phyloP scores from a whole-genome alignment of 1,140 invertebrate genomes.

The Leptoteleia sp. region DNA sequence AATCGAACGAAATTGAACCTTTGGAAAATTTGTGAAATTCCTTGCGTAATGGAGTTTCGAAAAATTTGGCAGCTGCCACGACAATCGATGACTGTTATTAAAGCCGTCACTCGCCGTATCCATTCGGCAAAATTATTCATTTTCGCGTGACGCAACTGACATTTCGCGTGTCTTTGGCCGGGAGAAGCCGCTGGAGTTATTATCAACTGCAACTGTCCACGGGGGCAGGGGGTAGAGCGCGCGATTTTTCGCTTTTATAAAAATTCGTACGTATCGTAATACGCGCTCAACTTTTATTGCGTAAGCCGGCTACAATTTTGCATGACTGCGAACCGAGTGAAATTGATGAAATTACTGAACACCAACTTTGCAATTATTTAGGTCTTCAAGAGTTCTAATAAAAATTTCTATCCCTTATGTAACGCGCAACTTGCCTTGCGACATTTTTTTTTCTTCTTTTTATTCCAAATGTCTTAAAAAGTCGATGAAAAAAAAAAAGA shows the following conservation, averaged over 20 bases:
- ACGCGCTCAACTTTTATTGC: conserved; percentile 33
- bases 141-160: conserved; percentile 33
- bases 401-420: too few relatives aligned
- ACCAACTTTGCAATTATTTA: background rate
- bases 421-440: too few relatives aligned
- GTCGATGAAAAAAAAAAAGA: too few relatives aligned
- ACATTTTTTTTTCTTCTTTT: too few relatives aligned
- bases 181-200: conserved; percentile 22
- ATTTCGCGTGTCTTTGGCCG: conserved; percentile 31
- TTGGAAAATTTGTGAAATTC: too few relatives aligned
- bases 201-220: conserved; percentile 7
- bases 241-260: conserved; percentile 9
- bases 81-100: too few relatives aligned
- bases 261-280: conserved; percentile 33
- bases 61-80: too few relatives aligned
- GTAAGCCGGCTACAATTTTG: conserved; percentile 45
- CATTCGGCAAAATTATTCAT: too few relatives aligned
- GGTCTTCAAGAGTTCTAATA: background rate
- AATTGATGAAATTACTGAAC: conserved; percentile 22
- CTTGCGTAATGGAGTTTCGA: too few relatives aligned
- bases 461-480: too few relatives aligned
- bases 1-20: too few relatives aligned
- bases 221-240: background rate
- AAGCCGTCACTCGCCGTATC: too few relatives aligned
- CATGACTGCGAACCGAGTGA: conserved; percentile 27